These are phyloP conservation scores for Drosophila eugracilis DNA, from an alignment of 1,140 invertebrate genomes.

Conservation along the genomic window DNA sequence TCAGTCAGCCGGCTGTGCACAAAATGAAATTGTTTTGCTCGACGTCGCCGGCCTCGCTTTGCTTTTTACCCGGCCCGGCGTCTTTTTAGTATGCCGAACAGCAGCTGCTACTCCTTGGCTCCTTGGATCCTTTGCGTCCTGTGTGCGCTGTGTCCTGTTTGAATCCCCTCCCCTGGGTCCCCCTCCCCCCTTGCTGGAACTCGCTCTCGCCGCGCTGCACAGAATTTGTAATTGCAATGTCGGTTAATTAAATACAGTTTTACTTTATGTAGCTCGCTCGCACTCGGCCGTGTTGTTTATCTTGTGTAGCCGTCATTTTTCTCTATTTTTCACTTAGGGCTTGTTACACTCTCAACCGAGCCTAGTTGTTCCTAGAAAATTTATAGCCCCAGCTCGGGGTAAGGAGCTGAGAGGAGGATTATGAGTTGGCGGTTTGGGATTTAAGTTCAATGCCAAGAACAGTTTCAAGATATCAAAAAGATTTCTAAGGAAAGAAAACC, in stretches of 20 bases:
- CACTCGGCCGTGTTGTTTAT: conserved; percentile 64
- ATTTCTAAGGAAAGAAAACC: neutral
- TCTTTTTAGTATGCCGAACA: conserved; percentile 77
- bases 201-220: conserved; percentile 64
- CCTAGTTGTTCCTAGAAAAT: conserved; percentile 45
- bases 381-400: conserved; percentile 46
- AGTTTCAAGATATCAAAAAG: neutral
- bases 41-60: conserved; percentile 41
- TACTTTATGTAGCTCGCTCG: conserved; percentile 65
- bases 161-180: conserved; percentile 8
- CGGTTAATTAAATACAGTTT: conserved; percentile 84
- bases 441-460: conserved; percentile 53
- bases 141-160: conserved; percentile 40
- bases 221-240: conserved; percentile 84
- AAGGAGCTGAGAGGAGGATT: conserved; percentile 44
- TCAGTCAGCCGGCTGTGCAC: conserved; percentile 55
- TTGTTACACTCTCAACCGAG: conserved; percentile 50
- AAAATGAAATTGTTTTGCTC: conserved; percentile 80
- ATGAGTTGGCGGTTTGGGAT: conserved; percentile 34
- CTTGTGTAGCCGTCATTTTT: conserved; percentile 63
- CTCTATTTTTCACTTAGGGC: conserved; percentile 73
- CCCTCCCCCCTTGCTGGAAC: conserved; percentile 8
- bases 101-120: conserved; percentile 53
- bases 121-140: neutral
- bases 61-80: conserved; percentile 50